These are phyloP conservation scores for Drosophila lacicola DNA, from an alignment of 2,888 invertebrate genomes.

Conservation along the genomic window DNA sequence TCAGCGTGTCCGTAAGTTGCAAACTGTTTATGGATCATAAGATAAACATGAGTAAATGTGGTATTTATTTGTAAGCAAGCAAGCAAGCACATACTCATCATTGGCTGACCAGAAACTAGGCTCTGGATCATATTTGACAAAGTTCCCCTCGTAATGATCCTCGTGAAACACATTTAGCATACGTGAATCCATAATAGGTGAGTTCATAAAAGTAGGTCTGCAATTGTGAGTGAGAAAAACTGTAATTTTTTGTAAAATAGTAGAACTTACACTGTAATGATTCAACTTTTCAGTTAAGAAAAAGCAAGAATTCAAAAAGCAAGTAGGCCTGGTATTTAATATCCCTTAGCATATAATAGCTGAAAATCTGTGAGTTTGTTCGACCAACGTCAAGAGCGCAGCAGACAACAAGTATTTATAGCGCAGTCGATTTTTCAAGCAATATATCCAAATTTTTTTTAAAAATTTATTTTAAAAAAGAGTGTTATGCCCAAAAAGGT, in stretches of 20 bases:
- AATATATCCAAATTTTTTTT: conserved; percentile 7
- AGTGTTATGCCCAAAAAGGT: conserved; percentile 61
- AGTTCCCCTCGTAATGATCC: conserved; percentile 84
- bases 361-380: background rate
- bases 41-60: background rate
- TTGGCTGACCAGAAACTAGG: conserved; percentile 82
- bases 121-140: conserved; percentile 78
- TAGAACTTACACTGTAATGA: too few relatives aligned
- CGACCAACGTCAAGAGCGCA: background rate
- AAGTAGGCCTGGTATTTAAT: background rate
- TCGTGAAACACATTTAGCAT: conserved; percentile 84
- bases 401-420: background rate
- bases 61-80: background rate
- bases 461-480: background rate
- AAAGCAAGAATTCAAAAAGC: background rate
- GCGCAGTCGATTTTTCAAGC: background rate
- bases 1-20: conserved; percentile 83
- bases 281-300: background rate
- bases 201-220: conserved; percentile 18
- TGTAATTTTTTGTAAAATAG: too few relatives aligned
- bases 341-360: background rate
- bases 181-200: conserved; percentile 82
- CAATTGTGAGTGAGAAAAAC: background rate
- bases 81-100: conserved; percentile 81
- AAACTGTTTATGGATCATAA: conserved; percentile 67